A percentile compares a stretch with the other conserved stretches of the same genome.
These are phyloP conservation scores for Thymelicus acteon DNA, from an alignment of 2,888 invertebrate genomes.

Conservation along the genomic window DNA sequence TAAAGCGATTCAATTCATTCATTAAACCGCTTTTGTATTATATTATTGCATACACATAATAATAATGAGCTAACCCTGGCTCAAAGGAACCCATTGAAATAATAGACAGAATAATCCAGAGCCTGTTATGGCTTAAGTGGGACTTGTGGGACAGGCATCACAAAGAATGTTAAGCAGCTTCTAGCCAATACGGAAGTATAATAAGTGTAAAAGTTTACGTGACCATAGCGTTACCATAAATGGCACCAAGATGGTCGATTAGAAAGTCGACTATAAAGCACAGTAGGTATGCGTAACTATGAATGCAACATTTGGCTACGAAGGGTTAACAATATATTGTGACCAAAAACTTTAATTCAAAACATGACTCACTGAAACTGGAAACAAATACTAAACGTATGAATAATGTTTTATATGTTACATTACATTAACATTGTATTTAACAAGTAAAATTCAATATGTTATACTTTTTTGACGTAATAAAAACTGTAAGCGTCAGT, in stretches of 20 bases:
- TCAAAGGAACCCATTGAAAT: slow-evolving; percentile 34
- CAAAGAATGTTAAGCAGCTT: slow-evolving; percentile 67
- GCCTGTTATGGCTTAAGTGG: slow-evolving; percentile 51
- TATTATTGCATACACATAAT: slow-evolving; percentile 10
- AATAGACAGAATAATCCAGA: slow-evolving; percentile 34
- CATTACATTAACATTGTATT: too few relatives aligned
- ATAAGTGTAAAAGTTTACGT: slow-evolving; percentile 58
- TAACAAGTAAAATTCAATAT: not conserved
- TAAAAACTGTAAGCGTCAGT: not conserved
- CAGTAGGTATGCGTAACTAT: slow-evolving; percentile 18
- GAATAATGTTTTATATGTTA: not conserved
- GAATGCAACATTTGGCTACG: slow-evolving; percentile 27
- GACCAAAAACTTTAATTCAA: not conserved
- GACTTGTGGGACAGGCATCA: slow-evolving; percentile 64
- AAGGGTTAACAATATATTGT: slow-evolving; percentile 25
- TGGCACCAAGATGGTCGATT: slow-evolving; percentile 52
- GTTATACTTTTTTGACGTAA: not conserved
- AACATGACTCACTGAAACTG: not conserved
- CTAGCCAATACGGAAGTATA: slow-evolving; percentile 54
- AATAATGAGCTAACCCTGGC: slow-evolving; percentile 23
- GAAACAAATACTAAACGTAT: not conserved
- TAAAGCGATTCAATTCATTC: too few relatives aligned
- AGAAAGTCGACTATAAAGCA: slow-evolving; percentile 49
- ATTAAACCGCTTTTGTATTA: not conserved
- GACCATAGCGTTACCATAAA: slow-evolving; percentile 53